Evolutionary conservation across 2,888 invertebrate genomes (phyloP), one percentile per base, ranked within the genome.

Genomic region (Melieria picta): DNA sequence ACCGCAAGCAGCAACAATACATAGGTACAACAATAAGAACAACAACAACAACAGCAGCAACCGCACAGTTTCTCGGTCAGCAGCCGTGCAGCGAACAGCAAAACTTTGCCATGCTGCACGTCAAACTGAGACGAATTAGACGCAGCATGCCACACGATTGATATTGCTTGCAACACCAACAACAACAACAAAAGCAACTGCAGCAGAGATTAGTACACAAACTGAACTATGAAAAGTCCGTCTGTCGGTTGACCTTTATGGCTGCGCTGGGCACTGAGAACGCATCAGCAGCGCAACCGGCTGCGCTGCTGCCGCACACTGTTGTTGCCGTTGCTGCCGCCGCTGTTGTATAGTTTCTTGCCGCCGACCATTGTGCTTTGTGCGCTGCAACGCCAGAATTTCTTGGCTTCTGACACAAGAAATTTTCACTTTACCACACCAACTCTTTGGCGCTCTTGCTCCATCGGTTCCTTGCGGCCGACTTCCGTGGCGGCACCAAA

Each of bases 51-150:
- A 30, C 30, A 30, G 3, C 30, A 57, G 72, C 69, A 80, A 81
- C 81, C 81, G 81, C 81, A 82, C 80, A 81, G 81, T 81, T 82
- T 80, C 81, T 79, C 50, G 52, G n/a, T 30, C 60, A 42, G 42
- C 30, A 58, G 30, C 64, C 60, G 47, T 13, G 60, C 61, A 63
- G 64, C 65, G n/a, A n/a, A 7, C 52, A 6, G 13, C 52, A 52
- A 52, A 5, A 52, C 52, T n/a, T 13, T n/a, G 9, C 6, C 11
- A 52, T n/a, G 7, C 13, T 52, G 11, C 71, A 66, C 66, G 65
- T 56, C 66, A 71, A 71, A 30, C 30, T 30, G 30, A 30, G 30
- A 30, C 30, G 30, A 30, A 30, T 61, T 62, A 30, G 58, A 16
- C 43, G 5, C 10, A 1, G 6, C 10, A 52, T 52, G 11, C 10